Evolutionary conservation across 2,113 vertebrate species (phyloP), one percentile per base, ranked within the genome.

Genomic region (Hassar affinis): DNA sequence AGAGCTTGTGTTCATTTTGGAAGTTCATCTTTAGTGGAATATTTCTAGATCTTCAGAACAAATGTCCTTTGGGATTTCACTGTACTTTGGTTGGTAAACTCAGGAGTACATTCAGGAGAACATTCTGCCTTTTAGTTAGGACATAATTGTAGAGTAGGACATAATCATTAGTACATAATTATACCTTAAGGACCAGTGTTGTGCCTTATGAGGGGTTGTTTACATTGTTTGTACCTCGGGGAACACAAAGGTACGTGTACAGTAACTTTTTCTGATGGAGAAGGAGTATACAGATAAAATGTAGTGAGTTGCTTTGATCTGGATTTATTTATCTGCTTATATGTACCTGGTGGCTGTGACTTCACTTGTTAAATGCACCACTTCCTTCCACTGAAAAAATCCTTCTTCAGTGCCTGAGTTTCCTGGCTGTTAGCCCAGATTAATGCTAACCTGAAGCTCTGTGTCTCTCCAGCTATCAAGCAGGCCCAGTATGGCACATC

Each of bases 401-500:
- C n/a, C n/a, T 47, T 14, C 59, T 35, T 66, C 33, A 62, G 45
- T 51, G 77, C 30, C 3, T 25, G 4, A 22, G 15, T n/a, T 20
- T 45, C 3, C 20, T 22, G 20, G 20, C 20, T 57, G 3, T 42
- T 38, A 6, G 38, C 38, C 38, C 38, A 42, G 38, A 6, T 45
- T 20, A 47, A 72, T 42, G 30, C 52, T 75, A 2, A 18, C 27
- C 11, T 25, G 27, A 47, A 75, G 35, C 20, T 27, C 33, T n/a
- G 0, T 64, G 52, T 33, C 22, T 90, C 69, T 87, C 56, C 27
- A 81, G 77, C 86, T 91, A 1, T 20, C 92, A 92, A 90, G 1
- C 64, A 87, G 68, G 54, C 3, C 6, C 64, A 45, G 4, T 86
- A 98, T 98, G 96, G 93, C 94, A 91, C 94, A 92, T 56, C 12